phyloP scores from a whole-genome alignment of 2,888 invertebrate genomes.

The Sminthurinus aureus region DNA sequence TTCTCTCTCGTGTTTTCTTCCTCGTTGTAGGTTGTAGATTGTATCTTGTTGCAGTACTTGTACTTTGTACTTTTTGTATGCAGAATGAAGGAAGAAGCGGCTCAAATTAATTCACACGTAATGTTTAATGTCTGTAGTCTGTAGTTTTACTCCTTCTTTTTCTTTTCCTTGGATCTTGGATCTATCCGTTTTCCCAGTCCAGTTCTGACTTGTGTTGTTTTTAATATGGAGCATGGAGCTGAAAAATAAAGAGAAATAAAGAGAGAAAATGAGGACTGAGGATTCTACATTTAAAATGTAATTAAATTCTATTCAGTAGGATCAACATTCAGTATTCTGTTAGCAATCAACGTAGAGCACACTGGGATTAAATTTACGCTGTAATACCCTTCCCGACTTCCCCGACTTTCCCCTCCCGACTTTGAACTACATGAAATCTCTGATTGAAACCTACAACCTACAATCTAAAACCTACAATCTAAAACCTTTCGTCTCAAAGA shows the following conservation, averaged over 20 bases:
- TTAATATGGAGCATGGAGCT: no score
- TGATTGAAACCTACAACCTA: background rate
- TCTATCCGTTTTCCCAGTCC: background rate
- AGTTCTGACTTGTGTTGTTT: no score
- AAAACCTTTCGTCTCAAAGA: no score
- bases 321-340: slow-evolving; percentile 15
- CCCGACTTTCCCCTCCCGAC: background rate
- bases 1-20: slow-evolving; percentile 4
- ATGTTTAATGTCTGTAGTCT: slow-evolving; percentile 8
- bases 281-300: slow-evolving; percentile 34
- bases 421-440: background rate
- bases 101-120: slow-evolving; percentile 28
- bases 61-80: background rate
- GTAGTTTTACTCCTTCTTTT: background rate
- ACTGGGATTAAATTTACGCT: slow-evolving; percentile 14
- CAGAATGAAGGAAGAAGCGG: background rate
- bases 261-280: slow-evolving; percentile 3
- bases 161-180: background rate
- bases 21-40: background rate
- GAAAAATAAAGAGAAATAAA: slow-evolving; percentile 2
- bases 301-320: slow-evolving; percentile 29
- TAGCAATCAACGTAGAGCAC: slow-evolving; percentile 22
- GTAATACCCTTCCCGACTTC: background rate
- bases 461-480: background rate
- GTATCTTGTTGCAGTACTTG: background rate